Base-by-base conservation (phyloP, 1,140 invertebrate genomes). In the Phymastichus coffea region DNA sequence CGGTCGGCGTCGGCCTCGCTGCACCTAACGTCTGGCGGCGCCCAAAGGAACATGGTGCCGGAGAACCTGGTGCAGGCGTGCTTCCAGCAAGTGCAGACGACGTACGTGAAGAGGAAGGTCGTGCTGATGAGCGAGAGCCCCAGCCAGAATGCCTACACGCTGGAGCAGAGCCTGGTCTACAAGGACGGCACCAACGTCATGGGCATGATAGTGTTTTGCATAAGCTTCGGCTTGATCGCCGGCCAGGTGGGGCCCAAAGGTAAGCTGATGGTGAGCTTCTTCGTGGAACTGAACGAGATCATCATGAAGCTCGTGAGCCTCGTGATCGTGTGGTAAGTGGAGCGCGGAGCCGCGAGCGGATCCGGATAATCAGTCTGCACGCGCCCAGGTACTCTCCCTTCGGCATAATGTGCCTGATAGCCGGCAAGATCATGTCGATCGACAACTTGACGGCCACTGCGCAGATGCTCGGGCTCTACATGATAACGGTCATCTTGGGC, bases 361-460 rank as follows among this genome's bases (percentile, higher is more conserved):
- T n/a, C 8, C 8, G n/a, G 8, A n/a, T 35, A 35, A 9, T 9
- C n/a, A 35, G 33, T 9, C 33, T 22, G 14, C n/a, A n/a, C n/a
- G n/a, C 22, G 63, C 48, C 22, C 62, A 86, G 86, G 85, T 87
- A 85, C 66, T 87, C 88, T 15, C 88, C 88, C 1, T 79, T 90
- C 57, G 88, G 88, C 55, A 88, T 89, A 61, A 82, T 84, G 64
- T 90, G 87, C 66, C 74, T 89, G 33, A 87, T 89, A 61, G 82
- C 85, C 47, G 85, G 83, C 28, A 87, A 88, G 69, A 83, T 91
- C 23, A 83, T 90, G 63, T 82, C 81, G 30, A 83, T 90, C 25
- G 72, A 77, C 19, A 84, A 89, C 73, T 72, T 90, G 37, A 78
- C 72, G n/a, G 76, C 77, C 26, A 84, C 86, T 4, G 86, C 85